A percentile compares a stretch with the other conserved stretches of the same genome.
These are phyloP conservation scores for Venustaconcha ellipsiformis DNA, from an alignment of 1,140 invertebrate species.

Conservation along the genomic window DNA sequence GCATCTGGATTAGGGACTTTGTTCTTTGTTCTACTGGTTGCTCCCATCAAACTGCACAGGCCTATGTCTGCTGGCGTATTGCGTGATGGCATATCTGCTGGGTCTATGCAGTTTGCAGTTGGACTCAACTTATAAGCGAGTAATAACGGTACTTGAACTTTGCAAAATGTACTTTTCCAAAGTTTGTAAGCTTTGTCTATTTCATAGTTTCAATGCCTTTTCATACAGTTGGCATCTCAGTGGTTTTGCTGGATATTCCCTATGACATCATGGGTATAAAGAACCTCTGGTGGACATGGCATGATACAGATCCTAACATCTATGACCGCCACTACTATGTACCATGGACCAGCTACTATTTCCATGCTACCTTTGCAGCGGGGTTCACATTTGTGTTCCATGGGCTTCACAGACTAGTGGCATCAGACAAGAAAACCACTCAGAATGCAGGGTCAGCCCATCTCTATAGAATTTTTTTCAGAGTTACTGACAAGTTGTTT, in stretches of 20 bases:
- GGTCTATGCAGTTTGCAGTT: no score
- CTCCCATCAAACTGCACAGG: no score
- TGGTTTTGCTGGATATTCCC: constrained; percentile 82
- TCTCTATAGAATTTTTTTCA: background rate
- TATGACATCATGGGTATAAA: constrained; percentile 86
- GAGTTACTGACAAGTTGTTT: background rate
- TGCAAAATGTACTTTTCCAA: no score
- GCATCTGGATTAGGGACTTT: no score
- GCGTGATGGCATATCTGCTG: no score
- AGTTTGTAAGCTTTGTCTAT: no score
- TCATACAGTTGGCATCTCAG: constrained; percentile 76
- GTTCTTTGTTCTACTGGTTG: no score
- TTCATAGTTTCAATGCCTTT: no score
- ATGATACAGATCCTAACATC: constrained; percentile 87
- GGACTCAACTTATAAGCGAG: no score
- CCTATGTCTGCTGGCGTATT: no score
- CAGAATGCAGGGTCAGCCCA: constrained; percentile 48
- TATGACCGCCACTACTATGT: constrained; percentile 84
- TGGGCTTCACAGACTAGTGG: constrained; percentile 72
- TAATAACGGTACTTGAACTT: no score
- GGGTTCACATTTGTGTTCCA: constrained; percentile 81
- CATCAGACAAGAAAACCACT: constrained; percentile 61
- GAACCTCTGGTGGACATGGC: constrained; percentile 87
- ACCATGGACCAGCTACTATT: constrained; percentile 83
- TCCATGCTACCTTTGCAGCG: constrained; percentile 81